Percentiles rank a stretch among this genome's conserved stretches.
phyloP scores from a whole-genome alignment of 30 jellyfish, hydroid and myxozoan genomes.

The Hydractinia symbiolongicarpus region DNA sequence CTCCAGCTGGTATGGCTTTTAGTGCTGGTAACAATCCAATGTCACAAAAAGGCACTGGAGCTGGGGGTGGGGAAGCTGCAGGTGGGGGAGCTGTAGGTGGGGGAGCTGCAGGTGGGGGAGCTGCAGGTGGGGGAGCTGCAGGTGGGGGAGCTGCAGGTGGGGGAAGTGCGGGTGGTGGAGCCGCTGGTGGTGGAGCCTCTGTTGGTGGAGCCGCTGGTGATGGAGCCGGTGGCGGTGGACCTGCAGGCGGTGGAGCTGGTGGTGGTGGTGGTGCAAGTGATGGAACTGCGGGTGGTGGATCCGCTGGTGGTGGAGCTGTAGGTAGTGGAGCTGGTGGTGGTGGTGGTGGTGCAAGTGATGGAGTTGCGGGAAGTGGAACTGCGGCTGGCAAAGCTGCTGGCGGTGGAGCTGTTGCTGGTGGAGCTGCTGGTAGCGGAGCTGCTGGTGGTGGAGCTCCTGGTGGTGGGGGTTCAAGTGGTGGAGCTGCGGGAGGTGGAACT shows the following conservation, averaged over 20 bases:
- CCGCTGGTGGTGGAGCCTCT: constrained; percentile 14
- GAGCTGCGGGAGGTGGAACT: constrained; percentile 22
- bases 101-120: constrained; percentile 21
- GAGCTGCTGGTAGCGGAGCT: constrained; percentile 14
- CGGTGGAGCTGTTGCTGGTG: constrained; percentile 12
- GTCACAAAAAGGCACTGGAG: neutral
- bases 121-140: constrained; percentile 30
- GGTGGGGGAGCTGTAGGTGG: constrained; percentile 4
- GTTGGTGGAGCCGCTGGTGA: constrained; percentile 22
- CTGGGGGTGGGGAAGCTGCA: constrained; percentile 1
- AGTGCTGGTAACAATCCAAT: neutral
- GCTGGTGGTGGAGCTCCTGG: constrained; percentile 23
- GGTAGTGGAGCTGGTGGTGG: constrained; percentile 26
- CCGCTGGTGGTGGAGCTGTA: constrained; percentile 6
- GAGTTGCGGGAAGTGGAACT: neutral
- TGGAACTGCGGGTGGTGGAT: constrained; percentile 30
- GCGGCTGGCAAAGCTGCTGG: constrained; percentile 10
- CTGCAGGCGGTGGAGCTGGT: constrained; percentile 17
- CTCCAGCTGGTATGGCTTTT: neutral
- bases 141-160: constrained; percentile 23
- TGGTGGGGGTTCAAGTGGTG: constrained; percentile 26
- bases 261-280: constrained; percentile 37
- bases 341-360: constrained; percentile 29
- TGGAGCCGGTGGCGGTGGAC: constrained; percentile 1
- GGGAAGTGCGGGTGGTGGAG: constrained; percentile 6